These are phyloP conservation scores for Frankliniella intonsa DNA, from an alignment of 2,888 invertebrate species.

Conservation along the genomic window DNA sequence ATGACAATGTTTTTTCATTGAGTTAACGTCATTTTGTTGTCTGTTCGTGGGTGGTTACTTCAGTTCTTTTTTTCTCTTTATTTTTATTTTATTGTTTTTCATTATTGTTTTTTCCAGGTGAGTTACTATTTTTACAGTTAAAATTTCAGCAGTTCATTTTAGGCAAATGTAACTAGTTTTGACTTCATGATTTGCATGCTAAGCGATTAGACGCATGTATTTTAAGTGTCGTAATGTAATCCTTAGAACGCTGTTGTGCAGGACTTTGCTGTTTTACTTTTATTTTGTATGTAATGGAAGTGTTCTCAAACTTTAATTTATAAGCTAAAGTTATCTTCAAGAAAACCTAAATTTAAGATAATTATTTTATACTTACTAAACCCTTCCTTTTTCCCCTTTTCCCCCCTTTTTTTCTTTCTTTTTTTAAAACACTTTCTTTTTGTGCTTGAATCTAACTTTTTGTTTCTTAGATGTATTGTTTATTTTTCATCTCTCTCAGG, in stretches of 20 bases:
- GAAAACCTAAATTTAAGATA: neutral
- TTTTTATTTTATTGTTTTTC: neutral
- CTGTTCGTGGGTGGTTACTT: neutral
- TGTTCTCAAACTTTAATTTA: neutral
- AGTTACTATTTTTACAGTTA: neutral
- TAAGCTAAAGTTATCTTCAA: neutral
- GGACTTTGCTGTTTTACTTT: neutral
- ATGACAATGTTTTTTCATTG: too few relatives aligned
- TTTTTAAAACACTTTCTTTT: neutral
- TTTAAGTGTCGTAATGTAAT: too few relatives aligned
- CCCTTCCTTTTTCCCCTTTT: too few relatives aligned
- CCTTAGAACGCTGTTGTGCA: too few relatives aligned
- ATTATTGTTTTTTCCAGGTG: neutral
- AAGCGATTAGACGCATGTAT: too few relatives aligned
- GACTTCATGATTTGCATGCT: neutral
- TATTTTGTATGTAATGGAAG: neutral
- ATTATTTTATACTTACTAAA: neutral
- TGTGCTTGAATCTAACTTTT: neutral
- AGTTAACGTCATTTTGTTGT: neutral
- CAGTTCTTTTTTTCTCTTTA: neutral
- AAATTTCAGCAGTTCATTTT: neutral
- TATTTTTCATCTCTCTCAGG: conserved; percentile 2
- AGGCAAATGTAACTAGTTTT: neutral
- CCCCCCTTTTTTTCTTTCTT: neutral
- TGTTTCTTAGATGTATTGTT: conserved; percentile 10